phyloP scores from a whole-genome alignment of 2,113 vertebrate genomes.

The Ceuthmochares aereus region DNA sequence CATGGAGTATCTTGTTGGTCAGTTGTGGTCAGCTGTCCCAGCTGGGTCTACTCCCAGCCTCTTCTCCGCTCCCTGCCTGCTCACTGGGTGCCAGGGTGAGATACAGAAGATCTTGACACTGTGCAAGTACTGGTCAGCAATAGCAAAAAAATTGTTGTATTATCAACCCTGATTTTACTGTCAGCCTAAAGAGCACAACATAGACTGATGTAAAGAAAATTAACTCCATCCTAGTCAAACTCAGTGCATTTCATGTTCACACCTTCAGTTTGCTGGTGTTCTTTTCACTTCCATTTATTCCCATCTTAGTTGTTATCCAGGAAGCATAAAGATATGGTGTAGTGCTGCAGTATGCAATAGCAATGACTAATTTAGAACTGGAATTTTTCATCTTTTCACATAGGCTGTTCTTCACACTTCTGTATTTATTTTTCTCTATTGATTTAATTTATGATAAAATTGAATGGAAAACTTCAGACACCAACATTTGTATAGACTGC shows the following conservation, averaged over 20 bases:
- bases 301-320: neutral
- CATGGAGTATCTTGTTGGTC: neutral
- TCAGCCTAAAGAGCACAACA: neutral
- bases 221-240: neutral
- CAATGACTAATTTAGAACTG: neutral
- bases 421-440: neutral
- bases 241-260: neutral
- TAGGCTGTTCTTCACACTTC: neutral
- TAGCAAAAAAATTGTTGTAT: accelerated
- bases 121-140: neutral
- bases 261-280: neutral
- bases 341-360: neutral
- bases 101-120: no score
- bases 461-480: neutral
- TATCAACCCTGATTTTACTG: neutral
- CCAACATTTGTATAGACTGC: neutral
- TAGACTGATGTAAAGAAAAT: neutral
- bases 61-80: neutral
- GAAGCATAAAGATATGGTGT: neutral
- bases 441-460: neutral
- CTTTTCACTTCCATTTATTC: neutral
- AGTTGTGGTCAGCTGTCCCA: neutral
- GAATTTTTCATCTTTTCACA: neutral
- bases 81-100: neutral
- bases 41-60: neutral